Evolutionary conservation across 1,140 invertebrate genomes (phyloP), one percentile per base, ranked within the genome.

Genomic region (Trachymyrmex septentrionalis): DNA sequence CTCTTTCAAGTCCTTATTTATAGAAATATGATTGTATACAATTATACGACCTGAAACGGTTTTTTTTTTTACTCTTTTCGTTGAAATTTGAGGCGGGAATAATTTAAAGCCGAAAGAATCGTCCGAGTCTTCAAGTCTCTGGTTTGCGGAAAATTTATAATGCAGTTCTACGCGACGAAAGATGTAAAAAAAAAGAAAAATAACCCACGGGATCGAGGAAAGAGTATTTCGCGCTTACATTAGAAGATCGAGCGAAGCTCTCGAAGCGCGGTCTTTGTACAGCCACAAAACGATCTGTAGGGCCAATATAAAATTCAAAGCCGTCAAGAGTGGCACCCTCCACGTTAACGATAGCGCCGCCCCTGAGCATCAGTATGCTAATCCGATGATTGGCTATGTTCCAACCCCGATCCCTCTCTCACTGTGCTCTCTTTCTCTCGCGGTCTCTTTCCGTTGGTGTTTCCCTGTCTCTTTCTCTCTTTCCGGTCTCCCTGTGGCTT

Each of bases 351-450:
- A 92, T 93, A 92, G 94, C 92, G 92, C 93, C 95, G 92, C 93
- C 93, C 92, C 92, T 92, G 92, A 94, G 93, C 94, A 94, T 95
- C 94, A 94, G 94, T 95, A 94, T 95, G 94, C 94, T 95, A 95
- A 95, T 95, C 94, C 94, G 92, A 95, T 94, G 95, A 95, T 95
- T 95, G 94, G 94, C 94, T 94, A 94, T 94, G 94, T 93, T 95
- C 92, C 92, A 93, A 93, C 92, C 90, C 91, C 88, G 90, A 87
- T 88, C 89, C 85, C 87, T 77, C 88, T 78, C 63, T 66, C 59
- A 9, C 82, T 16, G n/a, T 24, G 53, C 63, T 76, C 67, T 78
- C 76, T 55, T 30, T 69, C 57, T 87, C 76, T 86, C 73, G 67
- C 84, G 85, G 63, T 87, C 69, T 90, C 82, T 91, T 73, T 87